These are phyloP conservation scores for Oryzias woworae DNA, from an alignment of 2,113 vertebrate genomes.

Conservation along the genomic window DNA sequence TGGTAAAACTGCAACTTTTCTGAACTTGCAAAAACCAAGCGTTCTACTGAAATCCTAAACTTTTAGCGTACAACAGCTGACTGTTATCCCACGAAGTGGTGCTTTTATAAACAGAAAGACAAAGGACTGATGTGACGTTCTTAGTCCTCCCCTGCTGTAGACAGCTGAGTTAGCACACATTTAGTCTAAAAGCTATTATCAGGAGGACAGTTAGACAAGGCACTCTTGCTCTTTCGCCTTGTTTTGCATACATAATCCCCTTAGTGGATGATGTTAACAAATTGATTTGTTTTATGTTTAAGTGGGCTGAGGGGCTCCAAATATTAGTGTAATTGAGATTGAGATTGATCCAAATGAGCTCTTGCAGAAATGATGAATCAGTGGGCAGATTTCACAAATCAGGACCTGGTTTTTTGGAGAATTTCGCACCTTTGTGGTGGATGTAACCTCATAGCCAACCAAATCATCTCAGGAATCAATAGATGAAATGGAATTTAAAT, in stretches of 20 bases:
- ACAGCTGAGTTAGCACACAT: constrained; percentile 44
- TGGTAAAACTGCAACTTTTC: constrained; percentile 47
- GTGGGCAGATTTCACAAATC: constrained; percentile 48
- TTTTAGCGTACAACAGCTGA: neutral
- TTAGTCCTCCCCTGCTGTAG: constrained; percentile 22
- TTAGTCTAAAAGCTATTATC: constrained; percentile 52
- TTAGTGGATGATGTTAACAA: constrained; percentile 60
- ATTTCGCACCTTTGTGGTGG: constrained; percentile 21
- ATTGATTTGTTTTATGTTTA: constrained; percentile 69
- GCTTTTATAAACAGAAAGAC: constrained; percentile 21
- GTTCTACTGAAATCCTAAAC: too few species aligned
- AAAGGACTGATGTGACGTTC: constrained; percentile 30
- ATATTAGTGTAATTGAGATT: constrained; percentile 58
- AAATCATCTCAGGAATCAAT: constrained; percentile 38
- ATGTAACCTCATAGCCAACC: constrained; percentile 26
- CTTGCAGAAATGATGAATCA: constrained; percentile 15
- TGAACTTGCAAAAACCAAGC: too few species aligned
- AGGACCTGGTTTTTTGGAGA: constrained; percentile 18
- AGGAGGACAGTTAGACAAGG: constrained; percentile 45
- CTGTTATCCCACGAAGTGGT: neutral
- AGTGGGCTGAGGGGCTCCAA: constrained; percentile 64
- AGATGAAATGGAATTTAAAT: constrained; percentile 37
- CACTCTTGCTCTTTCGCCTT: constrained; percentile 31
- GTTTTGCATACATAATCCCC: constrained; percentile 31
- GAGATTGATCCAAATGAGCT: constrained; percentile 67